Base-by-base conservation (phyloP, 53 echinoderm and acorn worm species). In the Actinopyga echinites region DNA sequence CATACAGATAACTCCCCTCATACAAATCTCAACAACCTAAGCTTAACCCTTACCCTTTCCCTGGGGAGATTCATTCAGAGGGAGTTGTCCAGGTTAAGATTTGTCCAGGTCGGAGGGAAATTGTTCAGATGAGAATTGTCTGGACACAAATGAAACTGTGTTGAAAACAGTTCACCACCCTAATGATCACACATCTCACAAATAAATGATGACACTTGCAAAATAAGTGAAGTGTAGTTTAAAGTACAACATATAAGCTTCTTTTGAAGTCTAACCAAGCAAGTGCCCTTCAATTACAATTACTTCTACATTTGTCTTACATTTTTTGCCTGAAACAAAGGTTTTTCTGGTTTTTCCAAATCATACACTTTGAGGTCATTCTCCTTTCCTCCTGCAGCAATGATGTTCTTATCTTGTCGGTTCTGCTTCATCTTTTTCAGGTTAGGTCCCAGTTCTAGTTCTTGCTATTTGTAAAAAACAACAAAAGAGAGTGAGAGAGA, bases 351-450 rank as follows among this genome's bases (percentile, higher is more conserved):
- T 31, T 79, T 79, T 25, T 93, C 84, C 35, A 96, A 61, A 44
- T 96, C 93, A 91, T 91, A 96, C 21, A 96, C 86, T 86, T 96
- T 96, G 32, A 96, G 82, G 12, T 90, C 92, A 84, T 93, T 96
- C 63, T 96, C 96, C 40, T 92, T 92, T 42, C 97, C 97, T 68
- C 94, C 97, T 17, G 97, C 94, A 49, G 97, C 97, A 75, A 96
- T 86, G n/a, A 88, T 21, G 61, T 96, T 87, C 43, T 68, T 86
- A n/a, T 87, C 84, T 7, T 88, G 65, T 1, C 65, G 65, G 57
- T 94, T 91, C 61, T 92, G 93, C 57, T 92, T 83, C 94, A 96
- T 94, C 71, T 73, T 88, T 62, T 83, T 63, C 3, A 96, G 30
- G 69, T 94, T 86, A 30, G 83, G 58, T 9, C 97, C 97, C 86